Base-by-base conservation (phyloP, 2,113 vertebrate species). In the Myiagra hebetior region DNA sequence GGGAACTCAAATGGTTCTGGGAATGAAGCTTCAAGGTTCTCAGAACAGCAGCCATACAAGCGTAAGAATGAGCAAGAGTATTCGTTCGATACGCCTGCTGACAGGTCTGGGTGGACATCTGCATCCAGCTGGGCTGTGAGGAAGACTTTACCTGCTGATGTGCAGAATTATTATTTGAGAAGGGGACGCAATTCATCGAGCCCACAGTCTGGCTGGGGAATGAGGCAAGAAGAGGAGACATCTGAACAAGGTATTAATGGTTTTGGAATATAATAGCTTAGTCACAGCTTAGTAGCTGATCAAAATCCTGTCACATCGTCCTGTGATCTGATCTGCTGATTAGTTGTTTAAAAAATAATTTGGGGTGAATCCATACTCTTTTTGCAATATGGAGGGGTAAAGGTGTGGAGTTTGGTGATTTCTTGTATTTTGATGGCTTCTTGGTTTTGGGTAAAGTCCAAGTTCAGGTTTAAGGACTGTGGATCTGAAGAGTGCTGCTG, bases 91-190 rank as follows among this genome's bases (percentile, higher is more conserved):
- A 95, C 98, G 0, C 98, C 98, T 24, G 94, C 98, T 35, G 99
- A 99, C 96, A 98, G 99, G 10, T 99, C 99, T 2, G 99, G 99
- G 27, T 99, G 99, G 99, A 99, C 99, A 1, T 99, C 99, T 15
- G 99, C 99, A 2, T 99, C 99, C 65, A 99, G 99, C 91, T 99
- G 99, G 99, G 99, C 99, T 22, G 99, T 99, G 39, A 98, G 99
- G 90, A 99, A 98, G 96, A 99, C 99, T 22, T 98, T 99, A 7
- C 99, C 99, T 33, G 99, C 99, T 28, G 99, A 99, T 91, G 99
- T 99, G 31, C 99, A 99, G 96, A 99, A 99, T 92, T 99, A 99
- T 87, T 99, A 99, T 73, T 99, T 99, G 1, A 99, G 99, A 96
- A 99, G 98, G 74, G 99, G 99, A 67, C 97, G 99, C 65, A 98